Evolutionary conservation across 2,113 vertebrate genomes (phyloP), one percentile per base, ranked within the genome.

Genomic region (Falco punctatus): DNA sequence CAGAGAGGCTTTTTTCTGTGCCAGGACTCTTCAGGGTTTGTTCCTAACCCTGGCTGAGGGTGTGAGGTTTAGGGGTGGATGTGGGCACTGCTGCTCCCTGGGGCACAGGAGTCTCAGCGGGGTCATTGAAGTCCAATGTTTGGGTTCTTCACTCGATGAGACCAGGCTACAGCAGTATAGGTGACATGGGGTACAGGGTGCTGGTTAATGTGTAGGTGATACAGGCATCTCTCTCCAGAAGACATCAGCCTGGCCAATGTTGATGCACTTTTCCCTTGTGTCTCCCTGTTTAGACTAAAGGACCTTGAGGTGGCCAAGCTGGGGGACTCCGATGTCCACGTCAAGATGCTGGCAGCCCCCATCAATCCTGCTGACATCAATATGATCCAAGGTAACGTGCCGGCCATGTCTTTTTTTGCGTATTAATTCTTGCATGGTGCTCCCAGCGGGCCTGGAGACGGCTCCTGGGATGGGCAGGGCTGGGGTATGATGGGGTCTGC

Each of bases 331-430:
- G 98, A 98, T 42, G 98, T 99, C 91, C 97, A 96, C 0, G 95
- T 99, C 96, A 99, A 98, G 97, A 99, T 99, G 97, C 92, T 99
- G 95, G 99, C 99, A 23, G 98, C 99, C 61, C 99, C 99, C 65
- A 94, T 99, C 96, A 99, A 99, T 94, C 99, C 99, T 0, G 98
- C 99, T 0, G 99, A 99, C 95, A 99, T 99, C 94, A 99, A 99
- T 93, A 99, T 99, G 99, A 98, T 99, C 96, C 99, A 99, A 98
- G 99, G 99, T 99, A 98, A 93, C 7, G 14, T 30, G 26, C 10
- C 15, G 6, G 84, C n/a, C 67, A 13, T 49, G 4, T 5, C 5
- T 38, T 42, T 54, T 8, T 8, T 20, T 69, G 42, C 14, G 1
- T 27, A 0, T 74, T 4, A 2, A 16, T 35, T 46, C 65, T 15